Evolutionary conservation across 1,140 invertebrate genomes (phyloP).

Genomic region (Magallana ariakensis): DNA sequence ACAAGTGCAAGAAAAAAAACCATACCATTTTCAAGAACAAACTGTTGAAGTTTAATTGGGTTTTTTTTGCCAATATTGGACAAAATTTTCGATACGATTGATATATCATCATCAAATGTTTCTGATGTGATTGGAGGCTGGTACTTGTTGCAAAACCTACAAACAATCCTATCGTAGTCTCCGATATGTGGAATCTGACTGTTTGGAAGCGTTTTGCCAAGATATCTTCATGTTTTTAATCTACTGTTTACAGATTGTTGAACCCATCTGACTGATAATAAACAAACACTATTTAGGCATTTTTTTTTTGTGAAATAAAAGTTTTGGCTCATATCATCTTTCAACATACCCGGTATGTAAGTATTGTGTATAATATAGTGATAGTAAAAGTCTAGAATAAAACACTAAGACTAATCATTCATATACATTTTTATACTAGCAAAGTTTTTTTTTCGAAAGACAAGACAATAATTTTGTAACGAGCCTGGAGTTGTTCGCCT

Average conservation of each 20-base stretch:
- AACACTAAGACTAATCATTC: neutral
- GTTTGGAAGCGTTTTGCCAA: conserved; percentile 36
- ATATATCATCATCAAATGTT: neutral
- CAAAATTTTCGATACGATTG: conserved; percentile 6
- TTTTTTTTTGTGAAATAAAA: neutral
- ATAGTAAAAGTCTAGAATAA: neutral
- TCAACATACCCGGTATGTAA: neutral
- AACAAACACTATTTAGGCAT: neutral
- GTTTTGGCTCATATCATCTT: neutral
- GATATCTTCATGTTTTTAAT: conserved; percentile 42
- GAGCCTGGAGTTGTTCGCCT: conserved; percentile 7
- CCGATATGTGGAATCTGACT: conserved; percentile 36
- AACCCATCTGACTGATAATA: conserved; percentile 34
- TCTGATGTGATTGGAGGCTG: neutral
- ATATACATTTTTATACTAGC: too few species aligned
- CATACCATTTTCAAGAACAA: neutral
- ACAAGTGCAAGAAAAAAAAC: too few species aligned
- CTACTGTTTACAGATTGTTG: conserved; percentile 46
- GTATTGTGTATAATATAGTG: neutral
- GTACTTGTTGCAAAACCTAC: neutral
- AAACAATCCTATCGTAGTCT: conserved; percentile 43
- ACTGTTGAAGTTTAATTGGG: neutral
- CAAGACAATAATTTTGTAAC: conserved; percentile 17
- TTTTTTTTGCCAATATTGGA: neutral
- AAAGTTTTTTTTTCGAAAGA: too few species aligned